Conservation (phyloP, 2,113 vertebrate genomes). For the Columbina picui region DNA sequence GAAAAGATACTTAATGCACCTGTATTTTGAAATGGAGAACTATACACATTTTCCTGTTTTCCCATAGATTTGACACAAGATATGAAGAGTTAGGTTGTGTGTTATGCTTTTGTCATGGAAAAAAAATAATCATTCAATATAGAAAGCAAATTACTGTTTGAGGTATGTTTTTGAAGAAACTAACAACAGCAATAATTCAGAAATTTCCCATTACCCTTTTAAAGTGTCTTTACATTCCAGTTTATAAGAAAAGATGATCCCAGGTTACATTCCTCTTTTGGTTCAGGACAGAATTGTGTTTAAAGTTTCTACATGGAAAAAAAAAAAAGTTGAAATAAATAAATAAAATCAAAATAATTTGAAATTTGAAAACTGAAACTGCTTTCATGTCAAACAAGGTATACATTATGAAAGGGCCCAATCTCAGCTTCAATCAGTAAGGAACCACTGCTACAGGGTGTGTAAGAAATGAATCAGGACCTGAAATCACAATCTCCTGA, state of each 20-base stretch:
- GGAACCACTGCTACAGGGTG: neutral
- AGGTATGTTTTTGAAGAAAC: neutral
- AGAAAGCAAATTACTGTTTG: neutral
- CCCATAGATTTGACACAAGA: neutral
- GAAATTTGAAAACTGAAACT: neutral
- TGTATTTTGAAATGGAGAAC: neutral
- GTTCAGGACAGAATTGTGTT: neutral
- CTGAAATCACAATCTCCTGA: fast-evolving
- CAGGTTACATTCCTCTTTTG: neutral
- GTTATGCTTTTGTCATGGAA: neutral
- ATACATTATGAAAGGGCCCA: neutral
- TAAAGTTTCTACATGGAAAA: neutral
- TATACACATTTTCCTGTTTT: neutral
- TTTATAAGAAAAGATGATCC: neutral
- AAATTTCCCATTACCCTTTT: neutral
- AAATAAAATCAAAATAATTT: neutral
- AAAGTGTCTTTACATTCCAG: neutral
- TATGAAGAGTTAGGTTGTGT: neutral
- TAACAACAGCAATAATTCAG: neutral
- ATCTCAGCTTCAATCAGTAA: neutral
- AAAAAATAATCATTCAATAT: neutral
- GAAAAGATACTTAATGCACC: neutral
- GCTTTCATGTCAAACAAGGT: neutral
- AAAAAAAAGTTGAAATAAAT: neutral
- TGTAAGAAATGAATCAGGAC: neutral